Percentiles rank a stretch among this genome's conserved stretches.
phyloP scores from a whole-genome alignment of 2,888 invertebrate genomes.

The Polymixis flavicincta region DNA sequence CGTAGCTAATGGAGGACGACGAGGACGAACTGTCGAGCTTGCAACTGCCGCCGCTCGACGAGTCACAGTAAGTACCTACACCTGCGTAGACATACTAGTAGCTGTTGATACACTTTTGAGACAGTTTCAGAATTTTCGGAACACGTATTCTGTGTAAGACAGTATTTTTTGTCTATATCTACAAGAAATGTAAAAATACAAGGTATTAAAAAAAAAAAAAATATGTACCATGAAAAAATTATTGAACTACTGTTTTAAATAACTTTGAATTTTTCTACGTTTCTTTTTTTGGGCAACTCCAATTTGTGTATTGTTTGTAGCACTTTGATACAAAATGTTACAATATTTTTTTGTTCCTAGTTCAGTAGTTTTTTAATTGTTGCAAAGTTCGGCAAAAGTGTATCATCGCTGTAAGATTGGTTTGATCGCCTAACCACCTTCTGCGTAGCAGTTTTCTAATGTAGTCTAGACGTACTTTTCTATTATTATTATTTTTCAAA shows the following conservation, averaged over 20 bases:
- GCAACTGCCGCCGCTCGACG: constrained; percentile 85
- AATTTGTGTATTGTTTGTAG: neutral
- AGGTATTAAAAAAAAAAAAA: neutral
- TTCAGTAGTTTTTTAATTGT: neutral
- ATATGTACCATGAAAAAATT: neutral
- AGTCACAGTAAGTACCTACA: constrained; percentile 84
- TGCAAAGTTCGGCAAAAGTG: constrained; percentile 32
- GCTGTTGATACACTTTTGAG: constrained; percentile 38
- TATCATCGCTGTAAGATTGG: constrained; percentile 11
- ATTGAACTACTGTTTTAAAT: neutral
- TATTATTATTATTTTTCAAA: neutral
- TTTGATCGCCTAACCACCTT: constrained; percentile 65
- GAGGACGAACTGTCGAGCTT: constrained; percentile 80
- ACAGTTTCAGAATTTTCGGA: neutral
- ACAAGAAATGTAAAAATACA: neutral
- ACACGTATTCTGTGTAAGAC: neutral
- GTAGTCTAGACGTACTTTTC: constrained; percentile 18
- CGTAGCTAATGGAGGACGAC: constrained; percentile 85
- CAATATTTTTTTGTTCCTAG: no score
- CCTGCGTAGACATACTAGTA: constrained; percentile 29
- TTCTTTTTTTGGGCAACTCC: neutral
- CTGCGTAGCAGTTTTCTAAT: constrained; percentile 49
- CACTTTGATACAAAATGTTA: neutral
- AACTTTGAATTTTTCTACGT: neutral
- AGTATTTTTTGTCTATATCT: neutral